These are phyloP conservation scores for Dreissena rostriformis DNA, from an alignment of 1,140 invertebrate genomes.

Conservation along the genomic window DNA sequence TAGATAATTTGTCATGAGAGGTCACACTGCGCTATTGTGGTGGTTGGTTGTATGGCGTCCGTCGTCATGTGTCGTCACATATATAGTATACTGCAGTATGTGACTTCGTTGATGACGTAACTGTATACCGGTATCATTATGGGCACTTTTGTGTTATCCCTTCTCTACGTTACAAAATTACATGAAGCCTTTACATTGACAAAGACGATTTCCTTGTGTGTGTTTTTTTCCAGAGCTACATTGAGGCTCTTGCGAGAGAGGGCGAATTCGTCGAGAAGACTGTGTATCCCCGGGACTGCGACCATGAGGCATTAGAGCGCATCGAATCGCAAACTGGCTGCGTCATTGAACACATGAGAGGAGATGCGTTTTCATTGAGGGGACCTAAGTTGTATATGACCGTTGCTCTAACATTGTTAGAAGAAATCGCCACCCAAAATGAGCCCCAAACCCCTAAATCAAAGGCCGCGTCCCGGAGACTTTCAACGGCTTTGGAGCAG, in stretches of 20 bases:
- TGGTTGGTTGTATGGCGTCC: too few species aligned
- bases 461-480: slow-evolving; percentile 1
- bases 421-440: slow-evolving; percentile 19
- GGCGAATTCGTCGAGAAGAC: neutral
- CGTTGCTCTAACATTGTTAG: slow-evolving; percentile 1
- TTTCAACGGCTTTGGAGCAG: slow-evolving; percentile 27
- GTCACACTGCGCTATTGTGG: neutral
- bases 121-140: too few species aligned
- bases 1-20: neutral
- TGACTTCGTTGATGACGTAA: too few species aligned
- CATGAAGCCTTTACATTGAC: too few species aligned
- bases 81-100: too few species aligned
- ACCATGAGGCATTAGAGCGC: slow-evolving; percentile 7
- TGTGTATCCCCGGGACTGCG: neutral
- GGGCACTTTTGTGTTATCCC: too few species aligned
- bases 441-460: neutral
- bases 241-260: neutral
- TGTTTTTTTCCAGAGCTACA: neutral
- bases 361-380: neutral
- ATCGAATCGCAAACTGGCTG: neutral
- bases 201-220: too few species aligned
- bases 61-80: too few species aligned
- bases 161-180: too few species aligned
- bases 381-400: neutral
- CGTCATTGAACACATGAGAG: neutral